phyloP scores from a whole-genome alignment of 2,797 vertebrate genomes.

The Lacerta viridis region DNA sequence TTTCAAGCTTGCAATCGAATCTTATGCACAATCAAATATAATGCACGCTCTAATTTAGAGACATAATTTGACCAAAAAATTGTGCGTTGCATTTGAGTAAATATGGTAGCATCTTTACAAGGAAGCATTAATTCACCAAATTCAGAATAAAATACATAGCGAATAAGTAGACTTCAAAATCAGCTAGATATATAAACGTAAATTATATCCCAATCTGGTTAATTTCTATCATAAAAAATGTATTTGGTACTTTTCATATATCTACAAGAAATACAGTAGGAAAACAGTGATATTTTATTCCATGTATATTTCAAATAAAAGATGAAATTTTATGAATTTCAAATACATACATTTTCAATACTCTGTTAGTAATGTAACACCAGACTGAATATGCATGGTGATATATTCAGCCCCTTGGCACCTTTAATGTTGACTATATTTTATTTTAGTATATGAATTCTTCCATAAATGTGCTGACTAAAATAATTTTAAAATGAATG shows the following conservation, averaged over 20 bases:
- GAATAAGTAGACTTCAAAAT: neutral
- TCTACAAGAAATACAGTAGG: neutral
- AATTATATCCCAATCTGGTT: neutral
- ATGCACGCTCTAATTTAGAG: too few species aligned
- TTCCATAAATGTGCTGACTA: conserved; percentile 47
- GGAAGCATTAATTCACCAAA: neutral
- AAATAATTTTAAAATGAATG: conserved; percentile 53
- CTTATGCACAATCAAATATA: too few species aligned
- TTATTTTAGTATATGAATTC: conserved; percentile 43
- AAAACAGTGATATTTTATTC: neutral
- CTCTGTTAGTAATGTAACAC: conserved; percentile 40
- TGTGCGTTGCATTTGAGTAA: too few species aligned
- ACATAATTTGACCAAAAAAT: too few species aligned
- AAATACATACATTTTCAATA: neutral
- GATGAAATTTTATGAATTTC: neutral
- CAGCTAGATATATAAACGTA: neutral
- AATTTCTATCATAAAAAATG: neutral
- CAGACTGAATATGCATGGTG: conserved; percentile 3
- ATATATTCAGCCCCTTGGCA: conserved; percentile 54
- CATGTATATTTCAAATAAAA: neutral
- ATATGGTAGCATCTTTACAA: neutral
- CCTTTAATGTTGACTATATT: conserved; percentile 55
- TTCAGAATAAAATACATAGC: neutral
- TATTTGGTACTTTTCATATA: neutral
- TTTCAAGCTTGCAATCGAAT: too few species aligned